A percentile compares a stretch with the other conserved stretches of the same genome.
Conservation (phyloP, 2,888 invertebrate species). For the Diaphora mendica region DNA sequence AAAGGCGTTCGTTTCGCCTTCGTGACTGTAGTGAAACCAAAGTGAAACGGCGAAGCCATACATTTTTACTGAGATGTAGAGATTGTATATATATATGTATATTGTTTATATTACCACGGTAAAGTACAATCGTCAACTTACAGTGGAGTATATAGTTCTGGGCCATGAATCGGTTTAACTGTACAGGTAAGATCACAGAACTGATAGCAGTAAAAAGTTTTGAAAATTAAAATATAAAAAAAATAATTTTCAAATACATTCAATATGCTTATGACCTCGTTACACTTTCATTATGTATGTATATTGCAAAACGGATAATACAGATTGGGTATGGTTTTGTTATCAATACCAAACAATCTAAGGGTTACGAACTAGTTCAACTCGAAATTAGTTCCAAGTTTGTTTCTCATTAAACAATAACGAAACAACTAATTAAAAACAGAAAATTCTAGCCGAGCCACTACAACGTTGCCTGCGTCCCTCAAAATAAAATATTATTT, state of each 20-base stretch:
- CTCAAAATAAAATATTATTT: no score
- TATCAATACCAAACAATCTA: constrained; percentile 19
- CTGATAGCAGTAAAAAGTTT: neutral
- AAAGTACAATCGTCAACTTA: neutral
- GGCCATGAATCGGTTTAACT: neutral
- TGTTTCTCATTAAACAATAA: constrained; percentile 6
- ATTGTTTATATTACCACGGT: no score
- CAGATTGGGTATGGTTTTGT: constrained; percentile 10
- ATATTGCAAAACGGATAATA: constrained; percentile 1
- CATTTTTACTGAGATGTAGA: no score
- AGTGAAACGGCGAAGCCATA: no score
- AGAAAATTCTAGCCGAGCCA: constrained; percentile 17
- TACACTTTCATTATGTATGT: neutral
- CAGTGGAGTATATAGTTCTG: neutral
- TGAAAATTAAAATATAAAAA: neutral
- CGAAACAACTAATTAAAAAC: constrained; percentile 19
- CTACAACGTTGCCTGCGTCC: no score
- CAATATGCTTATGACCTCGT: neutral
- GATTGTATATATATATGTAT: no score
- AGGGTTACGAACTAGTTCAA: constrained; percentile 15
- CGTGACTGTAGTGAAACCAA: no score
- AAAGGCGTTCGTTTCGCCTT: no score
- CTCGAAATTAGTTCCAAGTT: constrained; percentile 10
- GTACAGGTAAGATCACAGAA: neutral
- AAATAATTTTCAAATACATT: neutral